phyloP scores from a whole-genome alignment of 2,888 invertebrate genomes.

The Epinotia ramella region DNA sequence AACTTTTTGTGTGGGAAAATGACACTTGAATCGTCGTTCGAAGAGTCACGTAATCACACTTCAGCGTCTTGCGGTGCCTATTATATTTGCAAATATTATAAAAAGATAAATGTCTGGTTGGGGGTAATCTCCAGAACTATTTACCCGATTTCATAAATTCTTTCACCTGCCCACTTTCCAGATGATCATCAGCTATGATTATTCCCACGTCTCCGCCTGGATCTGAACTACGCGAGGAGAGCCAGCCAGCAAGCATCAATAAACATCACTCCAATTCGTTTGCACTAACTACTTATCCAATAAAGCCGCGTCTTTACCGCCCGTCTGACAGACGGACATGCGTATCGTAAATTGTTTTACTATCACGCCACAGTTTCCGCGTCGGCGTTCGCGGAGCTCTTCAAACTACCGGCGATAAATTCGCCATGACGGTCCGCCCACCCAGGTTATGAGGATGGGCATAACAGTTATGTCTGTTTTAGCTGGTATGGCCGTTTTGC shows the following conservation, averaged over 20 bases:
- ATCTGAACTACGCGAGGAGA: too few relatives aligned
- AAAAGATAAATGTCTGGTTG: too few relatives aligned
- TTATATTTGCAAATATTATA: too few relatives aligned
- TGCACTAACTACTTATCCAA: slow-evolving; percentile 57
- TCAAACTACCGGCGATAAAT: slow-evolving; percentile 25
- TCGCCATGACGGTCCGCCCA: slow-evolving; percentile 30
- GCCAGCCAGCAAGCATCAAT: background rate
- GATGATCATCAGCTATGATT: too few relatives aligned
- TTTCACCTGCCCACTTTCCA: too few relatives aligned
- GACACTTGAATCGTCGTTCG: too few relatives aligned
- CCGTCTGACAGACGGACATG: slow-evolving; percentile 34
- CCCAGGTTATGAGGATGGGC: slow-evolving; percentile 34
- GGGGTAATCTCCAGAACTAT: too few relatives aligned
- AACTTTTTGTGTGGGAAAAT: too few relatives aligned
- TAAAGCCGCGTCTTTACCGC: slow-evolving; percentile 43
- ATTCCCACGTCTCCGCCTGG: too few relatives aligned
- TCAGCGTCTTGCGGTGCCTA: too few relatives aligned
- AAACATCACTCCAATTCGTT: background rate
- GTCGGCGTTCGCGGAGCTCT: slow-evolving; percentile 26
- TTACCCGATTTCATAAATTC: too few relatives aligned
- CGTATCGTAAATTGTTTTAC: slow-evolving; percentile 45
- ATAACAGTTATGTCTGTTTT: slow-evolving; percentile 26
- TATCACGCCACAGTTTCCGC: slow-evolving; percentile 37
- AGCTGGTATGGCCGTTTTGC: background rate
- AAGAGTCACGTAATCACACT: too few relatives aligned